Base-by-base conservation (phyloP, 2,113 vertebrate genomes). In the Sinocyclocheilus maitianheensis region DNA sequence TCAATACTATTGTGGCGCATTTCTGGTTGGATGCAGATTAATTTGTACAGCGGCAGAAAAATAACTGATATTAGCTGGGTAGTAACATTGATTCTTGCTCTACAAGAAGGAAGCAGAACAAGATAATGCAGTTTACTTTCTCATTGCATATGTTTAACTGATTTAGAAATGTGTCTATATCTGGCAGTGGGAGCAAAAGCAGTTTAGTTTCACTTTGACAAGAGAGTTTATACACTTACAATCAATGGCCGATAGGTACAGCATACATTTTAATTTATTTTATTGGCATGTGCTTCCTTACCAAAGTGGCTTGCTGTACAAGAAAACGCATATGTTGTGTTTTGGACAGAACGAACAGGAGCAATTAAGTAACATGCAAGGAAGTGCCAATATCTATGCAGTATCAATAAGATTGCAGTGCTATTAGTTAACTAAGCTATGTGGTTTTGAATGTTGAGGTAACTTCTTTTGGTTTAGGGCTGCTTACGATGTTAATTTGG, bases 1-100 rank as follows among this genome's bases (percentile, higher is more conserved):
- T 34, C 46, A 62, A 83, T 65, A 84, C 48, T 81, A 78, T 78
- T 72, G 58, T 86, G 78, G 69, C 51, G 78, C 22, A 67, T 84
- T 90, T 80, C 82, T 74, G 85, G 83, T 82, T 85, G 82, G 30
- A 75, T 78, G 74, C 78, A 77, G 83, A 85, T 81, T 89, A 20
- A 87, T 87, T 87, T 87, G 75, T 76, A 75, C 20, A 78, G 72
- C 72, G 62, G 77, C 30, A 16, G 78, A 46, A 65, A 83, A 77
- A 84, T 48, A 87, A 71, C 77, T 75, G 67, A 87, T 53, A 12
- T 81, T 78, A 83, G 51, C 71, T 85, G 51, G 30, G 43, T 60
- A 34, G 74, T 34, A 55, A 84, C 74, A 74, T 62, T 40, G 71
- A 88, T 76, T 48, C 71, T 43, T 43, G 43, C 43, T 43, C 43